Evolutionary conservation across 2,888 invertebrate species (phyloP).

Genomic region (Frankliniella intonsa): DNA sequence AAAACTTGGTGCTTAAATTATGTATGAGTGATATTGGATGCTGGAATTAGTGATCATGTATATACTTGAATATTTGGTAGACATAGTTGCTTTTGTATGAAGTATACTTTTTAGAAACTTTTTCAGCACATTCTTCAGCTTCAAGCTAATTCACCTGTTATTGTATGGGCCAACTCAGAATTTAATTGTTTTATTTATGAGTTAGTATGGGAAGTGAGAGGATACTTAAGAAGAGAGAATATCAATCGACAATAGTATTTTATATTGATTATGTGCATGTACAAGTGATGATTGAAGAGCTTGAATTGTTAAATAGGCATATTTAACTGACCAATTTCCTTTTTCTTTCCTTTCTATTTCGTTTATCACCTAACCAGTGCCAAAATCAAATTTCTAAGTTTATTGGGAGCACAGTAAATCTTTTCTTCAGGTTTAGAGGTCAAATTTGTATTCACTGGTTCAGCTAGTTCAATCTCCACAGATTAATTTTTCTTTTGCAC

Average conservation of each 20-base stretch:
- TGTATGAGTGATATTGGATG: not conserved
- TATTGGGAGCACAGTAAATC: not conserved
- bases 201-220: too few relatives aligned
- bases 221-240: too few relatives aligned
- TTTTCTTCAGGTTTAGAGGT: not conserved
- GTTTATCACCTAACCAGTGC: too few relatives aligned
- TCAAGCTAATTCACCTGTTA: not conserved
- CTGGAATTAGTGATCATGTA: not conserved
- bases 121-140: too few relatives aligned
- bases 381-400: not conserved
- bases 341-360: too few relatives aligned
- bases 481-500: not conserved
- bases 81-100: not conserved
- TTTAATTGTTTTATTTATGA: not conserved
- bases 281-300: not conserved
- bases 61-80: not conserved
- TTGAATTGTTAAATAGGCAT: too few relatives aligned
- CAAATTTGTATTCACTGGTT: too few relatives aligned
- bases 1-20: not conserved
- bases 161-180: conserved; percentile 10
- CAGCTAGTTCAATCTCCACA: not conserved
- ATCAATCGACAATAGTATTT: too few relatives aligned
- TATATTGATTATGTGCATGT: too few relatives aligned
- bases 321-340: too few relatives aligned
- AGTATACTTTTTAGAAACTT: too few relatives aligned